Base-by-base conservation (phyloP, 30 jellyfish, hydroid and myxozoan genomes). In the Catostylus mosaicus region DNA sequence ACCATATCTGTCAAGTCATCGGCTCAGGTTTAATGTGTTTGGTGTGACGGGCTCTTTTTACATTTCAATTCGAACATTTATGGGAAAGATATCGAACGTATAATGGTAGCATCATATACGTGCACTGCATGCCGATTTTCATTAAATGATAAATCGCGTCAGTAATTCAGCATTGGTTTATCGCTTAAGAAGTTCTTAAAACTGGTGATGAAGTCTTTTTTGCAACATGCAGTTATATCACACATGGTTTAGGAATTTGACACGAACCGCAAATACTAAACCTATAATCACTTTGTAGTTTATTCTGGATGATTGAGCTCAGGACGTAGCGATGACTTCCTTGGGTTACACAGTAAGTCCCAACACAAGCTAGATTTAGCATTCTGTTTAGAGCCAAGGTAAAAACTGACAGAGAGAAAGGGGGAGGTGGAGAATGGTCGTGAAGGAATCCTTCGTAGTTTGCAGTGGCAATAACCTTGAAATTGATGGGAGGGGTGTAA, bases 211-310 rank as follows among this genome's bases (percentile, higher is more conserved):
- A 8, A 50, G 24, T 50, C 20, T 19, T 27, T 37, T 59, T 22
- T 59, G n/a, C 71, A 59, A 27, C 71, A 59, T 59, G 71, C 26
- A 59, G 71, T 27, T 4, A 59, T 33, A 27, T 9, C 65, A 37
- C 80, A 68, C 65, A 68, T 68, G 80, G 80, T 64, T 68, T 37
- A 33, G 80, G 80, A 68, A 68, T 46, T 12, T 36, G 24, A 38
- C 80, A 34, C 40, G 64, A 35, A 68, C 80, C 80, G 20, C 80
- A 68, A 46, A 38, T 30, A 23, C 63, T 33, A 16, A 23, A 29
- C 65, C 32, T 23, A 24, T 46, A 35, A 68, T 64, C 62, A 35
- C 57, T 35, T 16, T 24, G 64, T 46, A 46, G 57, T 26, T 68
- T 68, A 18, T 29, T 46, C 63, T 35, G 27, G 64, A 10, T 46